phyloP scores from a whole-genome alignment of 2,797 vertebrate genomes.

The Helarctos malayanus region DNA sequence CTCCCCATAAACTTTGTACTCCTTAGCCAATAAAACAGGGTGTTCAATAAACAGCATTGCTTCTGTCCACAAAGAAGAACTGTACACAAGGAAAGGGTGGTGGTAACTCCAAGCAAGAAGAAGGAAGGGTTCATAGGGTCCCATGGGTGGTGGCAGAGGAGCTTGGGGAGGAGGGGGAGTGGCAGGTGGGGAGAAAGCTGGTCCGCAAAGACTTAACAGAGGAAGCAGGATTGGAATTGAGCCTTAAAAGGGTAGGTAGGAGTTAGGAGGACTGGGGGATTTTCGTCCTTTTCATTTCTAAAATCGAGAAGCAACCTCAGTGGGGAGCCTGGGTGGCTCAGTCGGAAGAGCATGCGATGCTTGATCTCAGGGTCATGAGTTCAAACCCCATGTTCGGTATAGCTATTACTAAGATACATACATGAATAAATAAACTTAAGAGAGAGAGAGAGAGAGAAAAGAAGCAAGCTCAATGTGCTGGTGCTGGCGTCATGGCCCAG shows the following conservation, averaged over 20 bases:
- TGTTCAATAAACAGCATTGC: background rate
- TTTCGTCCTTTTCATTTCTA: background rate
- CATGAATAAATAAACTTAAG: background rate
- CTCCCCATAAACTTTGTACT: slow-evolving; percentile 12
- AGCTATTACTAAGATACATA: background rate
- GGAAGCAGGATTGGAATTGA: background rate
- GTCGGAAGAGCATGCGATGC: background rate
- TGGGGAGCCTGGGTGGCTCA: background rate
- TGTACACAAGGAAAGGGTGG: background rate
- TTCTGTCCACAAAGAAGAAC: slow-evolving; percentile 46
- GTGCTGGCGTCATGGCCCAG: background rate
- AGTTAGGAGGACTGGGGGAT: background rate
- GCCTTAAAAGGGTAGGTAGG: background rate
- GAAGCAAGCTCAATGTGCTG: background rate
- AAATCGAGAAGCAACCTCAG: background rate
- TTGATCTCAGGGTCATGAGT: background rate
- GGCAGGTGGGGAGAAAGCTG: background rate
- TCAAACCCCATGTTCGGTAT: background rate
- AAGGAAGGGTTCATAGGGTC: background rate
- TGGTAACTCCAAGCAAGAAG: background rate
- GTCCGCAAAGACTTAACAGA: background rate
- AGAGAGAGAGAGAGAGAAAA: background rate
- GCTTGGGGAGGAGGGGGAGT: background rate
- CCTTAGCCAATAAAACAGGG: background rate
- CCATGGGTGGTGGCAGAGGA: background rate